These are phyloP conservation scores for Collichthys lucidus DNA, from an alignment of 2,113 vertebrate species.

Conservation along the genomic window DNA sequence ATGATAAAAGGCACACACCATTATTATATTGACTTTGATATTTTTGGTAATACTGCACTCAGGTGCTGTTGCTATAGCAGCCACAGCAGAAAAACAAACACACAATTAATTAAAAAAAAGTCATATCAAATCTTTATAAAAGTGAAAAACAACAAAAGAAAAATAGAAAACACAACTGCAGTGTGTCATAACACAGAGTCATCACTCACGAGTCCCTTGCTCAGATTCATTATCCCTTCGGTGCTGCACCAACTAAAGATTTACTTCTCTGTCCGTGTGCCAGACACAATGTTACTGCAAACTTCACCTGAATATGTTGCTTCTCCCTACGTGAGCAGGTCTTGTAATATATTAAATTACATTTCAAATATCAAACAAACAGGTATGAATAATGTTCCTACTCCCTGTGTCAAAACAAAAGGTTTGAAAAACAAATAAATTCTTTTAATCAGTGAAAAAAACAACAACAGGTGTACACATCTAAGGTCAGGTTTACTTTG, in stretches of 20 bases:
- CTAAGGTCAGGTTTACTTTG: conserved; percentile 31
- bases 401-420: conserved; percentile 14
- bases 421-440: conserved; percentile 28
- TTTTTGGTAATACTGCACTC: conserved; percentile 71
- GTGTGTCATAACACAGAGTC: conserved; percentile 53
- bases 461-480: conserved; percentile 1
- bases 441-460: not conserved
- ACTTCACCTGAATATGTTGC: conserved; percentile 20
- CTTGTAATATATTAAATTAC: not conserved
- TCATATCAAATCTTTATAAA: conserved; percentile 80
- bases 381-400: conserved; percentile 1
- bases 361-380: conserved; percentile 20
- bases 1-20: conserved; percentile 60
- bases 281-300: conserved; percentile 18
- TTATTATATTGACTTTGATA: conserved; percentile 41
- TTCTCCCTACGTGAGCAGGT: conserved; percentile 14
- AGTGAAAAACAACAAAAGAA: conserved; percentile 79
- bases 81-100: conserved; percentile 58
- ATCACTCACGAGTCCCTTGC: conserved; percentile 7
- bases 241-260: conserved; percentile 5
- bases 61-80: conserved; percentile 41
- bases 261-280: not conserved
- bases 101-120: conserved; percentile 41
- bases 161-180: conserved; percentile 69
- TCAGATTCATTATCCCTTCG: conserved; percentile 37